Base-by-base conservation (phyloP, 1,140 invertebrate genomes). In the Oryzaephilus surinamensis region DNA sequence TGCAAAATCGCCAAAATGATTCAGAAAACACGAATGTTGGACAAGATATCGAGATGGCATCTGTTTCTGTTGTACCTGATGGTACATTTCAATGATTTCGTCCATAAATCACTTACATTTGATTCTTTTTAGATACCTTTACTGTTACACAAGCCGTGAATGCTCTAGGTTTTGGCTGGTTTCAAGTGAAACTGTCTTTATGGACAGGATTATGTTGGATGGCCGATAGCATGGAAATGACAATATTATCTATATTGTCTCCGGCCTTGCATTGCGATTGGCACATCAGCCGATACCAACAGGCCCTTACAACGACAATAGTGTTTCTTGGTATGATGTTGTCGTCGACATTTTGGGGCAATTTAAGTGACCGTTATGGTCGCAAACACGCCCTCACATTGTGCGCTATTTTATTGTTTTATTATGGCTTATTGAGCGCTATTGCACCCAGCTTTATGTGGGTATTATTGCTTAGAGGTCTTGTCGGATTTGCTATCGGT, bases 191-290 rank as follows among this genome's bases (percentile, higher is more conserved):
- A 56, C 57, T 90, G 12, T 89, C 85, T 1, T 65, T 90, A 11
- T 81, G 85, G 52, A 89, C 86, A 19, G 86, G 86, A 1, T 64
- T 91, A 3, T 90, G 86, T 57, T 88, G 92, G 91, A 96, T 95
- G 91, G 87, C 92, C 17, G 93, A 97, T 64, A 92, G 89, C 24
- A 96, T 97, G 92, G 93, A 97, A 70, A 96, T 97, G 84, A 96
- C 93, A 58, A 93, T 97, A 55, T 66, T 97, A 5, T 89, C 87
- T 50, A 94, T 97, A 47, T 62, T 97, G 10, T 89, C 87, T 29
- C 91, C 92, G 29, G 87, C 91, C 0, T 64, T 97, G 12, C 87
- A 91, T 59, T 97, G 92, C 65, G 83, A 89, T 63, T 97, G 92
- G 92, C 78, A 84, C 54, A 84, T 97, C 46, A 76, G 80, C 45